Base-by-base conservation (phyloP, 92 coral and sea anemone genomes). In the Epizoanthus rinbou region DNA sequence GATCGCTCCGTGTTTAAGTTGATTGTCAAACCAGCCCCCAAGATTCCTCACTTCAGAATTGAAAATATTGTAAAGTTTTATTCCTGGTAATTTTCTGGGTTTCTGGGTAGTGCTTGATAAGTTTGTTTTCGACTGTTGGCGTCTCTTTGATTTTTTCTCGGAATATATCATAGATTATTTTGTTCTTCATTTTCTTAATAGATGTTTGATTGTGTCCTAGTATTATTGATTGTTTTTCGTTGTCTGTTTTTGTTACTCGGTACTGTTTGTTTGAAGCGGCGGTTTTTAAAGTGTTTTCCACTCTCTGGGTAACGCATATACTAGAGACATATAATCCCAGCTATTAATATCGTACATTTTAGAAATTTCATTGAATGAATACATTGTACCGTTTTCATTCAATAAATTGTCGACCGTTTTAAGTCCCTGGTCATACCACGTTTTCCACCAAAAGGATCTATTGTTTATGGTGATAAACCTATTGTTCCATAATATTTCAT, bases 121-220 rank as follows among this genome's bases (percentile, higher is more conserved):
- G 33, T 9, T 62, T 62, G 66, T 62, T 62, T 59, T 62, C 66
- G 33, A 62, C 21, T 62, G 66, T 62, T 62, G 31, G 66, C 21
- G 66, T 10, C 33, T 62, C 33, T 62, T 62, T 62, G 31, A 62
- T 22, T 2, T 62, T 62, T 8, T 62, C 66, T 62, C 66, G 31
- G 5, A 62, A 62, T 21, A 62, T 62, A 5, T 62, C 3, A 14
- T 62, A 62, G 28, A 62, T 25, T 25, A n/a, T 62, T 62, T 62
- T 62, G 13, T 62, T 62, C 28, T 19, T 60, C 24, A n/a, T 25
- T 22, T 62, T 62, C 14, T 62, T 11, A 62, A 62, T 62, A 25
- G 67, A 25, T 62, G 67, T 62, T 62, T 19, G 67, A 5, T 22
- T 22, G 35, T 25, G 67, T 62, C 67, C 67, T 22, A 25, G 22